phyloP scores from a whole-genome alignment of 2,113 vertebrate genomes.

The Mystacornis crossleyi region DNA sequence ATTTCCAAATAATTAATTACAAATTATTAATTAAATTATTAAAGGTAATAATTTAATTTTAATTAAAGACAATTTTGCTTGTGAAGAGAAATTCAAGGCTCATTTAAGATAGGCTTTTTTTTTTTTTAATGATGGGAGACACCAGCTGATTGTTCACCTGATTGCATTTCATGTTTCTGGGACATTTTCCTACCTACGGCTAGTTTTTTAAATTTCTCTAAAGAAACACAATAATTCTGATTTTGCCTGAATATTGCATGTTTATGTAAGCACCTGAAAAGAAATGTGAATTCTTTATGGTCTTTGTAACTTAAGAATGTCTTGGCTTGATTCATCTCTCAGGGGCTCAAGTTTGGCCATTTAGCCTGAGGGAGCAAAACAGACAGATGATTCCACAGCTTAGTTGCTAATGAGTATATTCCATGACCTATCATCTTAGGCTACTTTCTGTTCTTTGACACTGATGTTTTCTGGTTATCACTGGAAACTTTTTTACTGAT shows the following conservation, averaged over 20 bases:
- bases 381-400: not conserved
- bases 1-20: too few relatives aligned
- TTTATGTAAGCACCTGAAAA: not conserved
- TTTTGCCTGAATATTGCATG: not conserved
- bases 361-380: not conserved
- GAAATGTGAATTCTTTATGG: not conserved
- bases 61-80: accelerated
- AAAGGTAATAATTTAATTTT: too few relatives aligned
- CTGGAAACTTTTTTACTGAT: not conserved
- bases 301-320: not conserved
- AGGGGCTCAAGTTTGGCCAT: not conserved
- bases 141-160: not conserved
- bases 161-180: not conserved
- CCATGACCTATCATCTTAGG: not conserved
- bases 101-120: not conserved
- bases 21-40: too few relatives aligned
- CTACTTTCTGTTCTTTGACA: not conserved
- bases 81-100: not conserved
- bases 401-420: not conserved
- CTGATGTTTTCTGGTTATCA: not conserved
- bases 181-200: not conserved
- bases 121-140: not conserved
- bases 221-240: not conserved
- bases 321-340: not conserved
- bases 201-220: not conserved